Evolutionary conservation across 2,888 invertebrate genomes (phyloP).

Genomic region (Selenia dentaria): DNA sequence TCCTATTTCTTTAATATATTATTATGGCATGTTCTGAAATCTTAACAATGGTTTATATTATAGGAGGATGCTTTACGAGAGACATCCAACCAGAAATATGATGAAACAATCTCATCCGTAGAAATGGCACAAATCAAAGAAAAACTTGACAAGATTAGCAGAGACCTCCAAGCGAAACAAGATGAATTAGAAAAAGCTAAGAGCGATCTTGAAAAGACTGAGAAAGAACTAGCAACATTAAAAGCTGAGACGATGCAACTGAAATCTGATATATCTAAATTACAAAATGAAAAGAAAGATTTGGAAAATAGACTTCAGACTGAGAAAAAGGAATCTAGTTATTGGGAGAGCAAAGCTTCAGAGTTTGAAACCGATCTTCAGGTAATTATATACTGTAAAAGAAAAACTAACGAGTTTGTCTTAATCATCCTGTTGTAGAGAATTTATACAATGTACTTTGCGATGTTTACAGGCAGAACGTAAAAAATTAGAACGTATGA

Average conservation of each 20-base stretch:
- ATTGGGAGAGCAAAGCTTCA: constrained; percentile 86
- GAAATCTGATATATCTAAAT: constrained; percentile 73
- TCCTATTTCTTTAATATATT: no score
- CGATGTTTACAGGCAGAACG: constrained; percentile 79
- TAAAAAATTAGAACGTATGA: constrained; percentile 88
- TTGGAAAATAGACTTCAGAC: constrained; percentile 85
- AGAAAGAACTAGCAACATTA: constrained; percentile 68
- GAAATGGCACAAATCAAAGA: constrained; percentile 81
- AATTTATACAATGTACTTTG: no score
- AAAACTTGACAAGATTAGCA: constrained; percentile 60
- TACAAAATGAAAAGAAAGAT: constrained; percentile 85
- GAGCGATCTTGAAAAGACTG: constrained; percentile 68
- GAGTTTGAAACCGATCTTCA: constrained; percentile 86
- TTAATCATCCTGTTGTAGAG: no score
- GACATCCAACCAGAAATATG: constrained; percentile 73
- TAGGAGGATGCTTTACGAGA: constrained; percentile 75
- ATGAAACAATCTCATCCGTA: constrained; percentile 73
- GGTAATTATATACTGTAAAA: constrained; percentile 51
- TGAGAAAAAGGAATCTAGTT: constrained; percentile 86
- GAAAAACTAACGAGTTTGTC: neutral
- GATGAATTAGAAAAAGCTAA: constrained; percentile 59
- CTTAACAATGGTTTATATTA: constrained; percentile 17
- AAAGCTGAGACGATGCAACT: constrained; percentile 68
- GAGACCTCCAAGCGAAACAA: constrained; percentile 66
- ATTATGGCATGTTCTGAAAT: no score